Base-by-base conservation (phyloP, 2,797 vertebrate species). In the Yasuhikotakia modesta region DNA sequence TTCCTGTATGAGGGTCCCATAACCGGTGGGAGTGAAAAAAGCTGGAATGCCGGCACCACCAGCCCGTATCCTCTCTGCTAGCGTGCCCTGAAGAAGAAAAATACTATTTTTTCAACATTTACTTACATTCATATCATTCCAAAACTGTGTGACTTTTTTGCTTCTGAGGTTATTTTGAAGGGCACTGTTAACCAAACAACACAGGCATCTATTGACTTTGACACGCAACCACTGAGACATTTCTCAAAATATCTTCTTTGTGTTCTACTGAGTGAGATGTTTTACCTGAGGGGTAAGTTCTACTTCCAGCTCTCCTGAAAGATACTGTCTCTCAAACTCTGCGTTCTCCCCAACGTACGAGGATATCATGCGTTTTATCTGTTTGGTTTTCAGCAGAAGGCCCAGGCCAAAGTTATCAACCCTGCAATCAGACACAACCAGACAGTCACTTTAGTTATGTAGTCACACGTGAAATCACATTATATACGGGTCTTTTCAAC, bases 371-470 rank as follows among this genome's bases (percentile, higher is more conserved):
- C 96, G 94, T 81, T 97, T 98, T 90, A 99, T 98, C 89, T 99
- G 97, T 88, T 95, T 96, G 50, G 94, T 95, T 79, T 94, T 87
- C 71, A 99, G 95, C 73, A 99, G 92, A 73, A 97, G 91, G 30
- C 97, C 97, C 81, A 99, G 91, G 78, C 97, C 97, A 81, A 99
- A 99, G 89, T 96, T 95, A 90, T 98, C 96, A 73, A 98, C 95
- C 22, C 97, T 99, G 82, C 21, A 39, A 64, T 60, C 66, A 80
- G 64, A 74, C 52, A 70, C 66, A 76, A 61, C 32, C n/a, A 61
- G 17, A 35, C 11, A 27, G n/a, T 10, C 12, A 43, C 57, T 48
- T 22, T 10, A 12, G 30, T 35, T 48, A 70, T 52, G 45, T 27
- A 43, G 24, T 68, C 63, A 74, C 19, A 64, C 60, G 12, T 39